Base-by-base conservation (phyloP, 37 sponge, comb jelly and placozoan species). In the Cliona cf. orientalis region DNA sequence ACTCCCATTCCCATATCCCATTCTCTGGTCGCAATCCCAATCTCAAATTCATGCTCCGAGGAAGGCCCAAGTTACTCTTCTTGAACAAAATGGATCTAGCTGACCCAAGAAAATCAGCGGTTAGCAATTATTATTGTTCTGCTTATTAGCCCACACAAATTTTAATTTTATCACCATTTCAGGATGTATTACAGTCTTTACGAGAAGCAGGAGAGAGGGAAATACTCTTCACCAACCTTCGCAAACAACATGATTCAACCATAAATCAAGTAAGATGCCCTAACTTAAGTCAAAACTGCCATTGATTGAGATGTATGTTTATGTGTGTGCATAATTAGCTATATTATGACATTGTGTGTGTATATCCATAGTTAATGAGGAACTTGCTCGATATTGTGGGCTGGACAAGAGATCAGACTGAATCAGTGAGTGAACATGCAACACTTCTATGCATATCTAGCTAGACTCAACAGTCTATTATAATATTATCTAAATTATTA, bases 1-100 rank as follows among this genome's bases (percentile, higher is more conserved):
- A 17, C 55, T 62, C 26, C 64, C 7, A 25, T n/a, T 7, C 21
- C 36, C 36, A 91, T 65, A 91, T 91, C 63, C 91, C 91, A 61
- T 75, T 91, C 25, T 79, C 86, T 56, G 87, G 91, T 0, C 80
- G 82, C 23, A 91, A 91, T 58, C 72, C 63, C 6, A 53, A 66
- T 1, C 72, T 86, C 66, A 79, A 58, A 39, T n/a, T 31, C 3
- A 41, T 86, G 62, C 36, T 86, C 39, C 56, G 49, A 32, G 75
- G 87, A 42, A 46, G 74, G 19, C 88, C 91, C 0, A 81, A 78
- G 55, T 37, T 91, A 17, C 78, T 91, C 1, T 72, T 86, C 0
- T 66, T 91, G 23, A 91, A 91, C 78, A 91, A 91, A 43, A 46
- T 71, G 46, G 91, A 91, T 65, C 68, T 86, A 19, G 49, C 74